A percentile compares a stretch with the other conserved stretches of the same genome.
Conservation (phyloP, 2,888 invertebrate species). For the Julus scanicus region DNA sequence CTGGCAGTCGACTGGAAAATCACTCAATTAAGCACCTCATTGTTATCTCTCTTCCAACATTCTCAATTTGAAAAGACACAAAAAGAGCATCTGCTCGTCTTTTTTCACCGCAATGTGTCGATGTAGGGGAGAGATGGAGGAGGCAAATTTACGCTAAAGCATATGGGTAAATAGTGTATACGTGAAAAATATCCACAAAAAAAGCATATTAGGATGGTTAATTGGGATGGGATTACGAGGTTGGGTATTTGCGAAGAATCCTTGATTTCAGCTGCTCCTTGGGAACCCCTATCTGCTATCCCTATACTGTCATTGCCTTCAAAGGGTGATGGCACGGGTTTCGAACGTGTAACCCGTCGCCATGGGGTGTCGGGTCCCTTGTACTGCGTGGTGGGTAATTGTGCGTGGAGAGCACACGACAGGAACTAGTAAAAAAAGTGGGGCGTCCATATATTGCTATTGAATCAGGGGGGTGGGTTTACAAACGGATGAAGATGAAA, state of each 20-base stretch:
- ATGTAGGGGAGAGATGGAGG: neutral
- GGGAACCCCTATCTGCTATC: neutral
- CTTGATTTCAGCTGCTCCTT: neutral
- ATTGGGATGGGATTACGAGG: neutral
- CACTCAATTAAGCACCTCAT: conserved; percentile 33
- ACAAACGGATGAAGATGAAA: neutral
- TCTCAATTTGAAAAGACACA: neutral
- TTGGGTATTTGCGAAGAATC: neutral
- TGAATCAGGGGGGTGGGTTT: neutral
- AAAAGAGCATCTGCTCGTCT: conserved; percentile 27
- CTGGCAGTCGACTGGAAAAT: conserved; percentile 33
- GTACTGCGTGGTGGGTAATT: neutral
- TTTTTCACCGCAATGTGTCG: neutral
- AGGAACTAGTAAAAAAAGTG: neutral
- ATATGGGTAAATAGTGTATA: neutral
- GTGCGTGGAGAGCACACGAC: neutral
- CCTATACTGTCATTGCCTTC: neutral
- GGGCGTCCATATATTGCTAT: neutral
- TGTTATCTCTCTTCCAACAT: conserved; percentile 11
- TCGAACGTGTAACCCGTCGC: neutral
- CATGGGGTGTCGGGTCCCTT: neutral
- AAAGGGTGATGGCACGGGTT: conserved; percentile 21
- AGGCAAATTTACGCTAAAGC: too few species aligned
- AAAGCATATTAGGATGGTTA: neutral
- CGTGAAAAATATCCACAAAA: too few species aligned